Percentiles rank a stretch among this genome's conserved stretches.
These are phyloP conservation scores for Malaclemys terrapin DNA, from an alignment of 2,113 vertebrate species.

Conservation along the genomic window DNA sequence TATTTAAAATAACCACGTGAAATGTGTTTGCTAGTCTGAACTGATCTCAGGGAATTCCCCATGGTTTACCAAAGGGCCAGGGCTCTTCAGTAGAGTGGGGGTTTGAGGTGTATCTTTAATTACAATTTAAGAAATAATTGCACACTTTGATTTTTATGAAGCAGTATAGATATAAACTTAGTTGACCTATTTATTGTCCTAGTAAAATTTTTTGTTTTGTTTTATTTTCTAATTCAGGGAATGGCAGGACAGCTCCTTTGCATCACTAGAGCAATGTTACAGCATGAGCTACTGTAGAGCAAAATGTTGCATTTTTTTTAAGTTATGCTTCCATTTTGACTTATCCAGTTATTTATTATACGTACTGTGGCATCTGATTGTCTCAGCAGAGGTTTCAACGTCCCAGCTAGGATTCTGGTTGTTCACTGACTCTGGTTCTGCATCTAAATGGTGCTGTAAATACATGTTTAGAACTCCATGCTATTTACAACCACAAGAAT, in stretches of 20 bases:
- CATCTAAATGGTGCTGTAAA: neutral
- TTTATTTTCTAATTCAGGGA: rapidly evolving
- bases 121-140: neutral
- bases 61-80: neutral
- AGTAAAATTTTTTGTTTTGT: neutral
- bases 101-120: neutral
- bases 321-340: neutral
- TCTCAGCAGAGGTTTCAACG: neutral
- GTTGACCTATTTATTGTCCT: neutral
- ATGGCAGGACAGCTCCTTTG: neutral
- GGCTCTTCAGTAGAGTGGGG: neutral
- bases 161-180: neutral
- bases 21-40: conserved; percentile 1
- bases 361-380: rapidly evolving
- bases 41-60: neutral
- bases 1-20: conserved; percentile 17
- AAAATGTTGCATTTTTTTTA: rapidly evolving
- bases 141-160: neutral
- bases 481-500: neutral
- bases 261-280: neutral
- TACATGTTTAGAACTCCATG: neutral
- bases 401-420: neutral
- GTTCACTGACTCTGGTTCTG: neutral
- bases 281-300: rapidly evolving
- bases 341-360: neutral